Evolutionary conservation across 2,797 vertebrate genomes (phyloP).

Genomic region (Myotis myotis): DNA sequence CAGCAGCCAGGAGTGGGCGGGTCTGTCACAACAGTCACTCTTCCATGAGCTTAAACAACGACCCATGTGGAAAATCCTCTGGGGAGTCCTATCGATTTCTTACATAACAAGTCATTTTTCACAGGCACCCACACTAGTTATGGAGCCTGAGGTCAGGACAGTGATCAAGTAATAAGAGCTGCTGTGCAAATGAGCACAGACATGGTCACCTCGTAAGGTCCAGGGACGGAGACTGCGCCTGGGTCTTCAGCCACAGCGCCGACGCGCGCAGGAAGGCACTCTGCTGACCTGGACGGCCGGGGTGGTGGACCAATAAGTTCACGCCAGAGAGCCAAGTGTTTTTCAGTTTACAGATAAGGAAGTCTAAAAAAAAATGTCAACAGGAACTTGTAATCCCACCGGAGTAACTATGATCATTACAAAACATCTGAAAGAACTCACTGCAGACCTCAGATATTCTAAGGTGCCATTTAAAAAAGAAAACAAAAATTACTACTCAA

Average conservation of each 20-base stretch:
- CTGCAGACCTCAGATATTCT: neutral
- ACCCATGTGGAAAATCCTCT: neutral
- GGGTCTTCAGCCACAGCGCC: constrained; percentile 92
- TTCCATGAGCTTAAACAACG: neutral
- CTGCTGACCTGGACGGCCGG: constrained; percentile 83
- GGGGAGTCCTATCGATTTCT: neutral
- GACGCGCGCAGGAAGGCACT: constrained; percentile 90
- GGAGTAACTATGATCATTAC: neutral
- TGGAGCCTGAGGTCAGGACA: neutral
- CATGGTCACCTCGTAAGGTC: constrained; percentile 89
- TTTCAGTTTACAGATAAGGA: constrained; percentile 90
- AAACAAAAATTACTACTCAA: constrained; percentile 56
- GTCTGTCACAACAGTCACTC: neutral
- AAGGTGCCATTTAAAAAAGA: constrained; percentile 25
- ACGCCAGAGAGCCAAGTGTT: constrained; percentile 91
- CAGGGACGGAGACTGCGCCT: constrained; percentile 87
- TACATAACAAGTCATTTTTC: neutral
- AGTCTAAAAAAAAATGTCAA: constrained; percentile 84
- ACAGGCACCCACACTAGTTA: neutral
- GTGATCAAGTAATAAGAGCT: neutral
- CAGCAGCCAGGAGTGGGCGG: neutral
- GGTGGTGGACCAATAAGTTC: constrained; percentile 88
- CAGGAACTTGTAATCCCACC: constrained; percentile 53
- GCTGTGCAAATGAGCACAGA: neutral
- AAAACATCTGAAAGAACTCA: constrained; percentile 49